phyloP scores from a whole-genome alignment of 1,140 invertebrate species.

The Pentalonia nigronervosa region DNA sequence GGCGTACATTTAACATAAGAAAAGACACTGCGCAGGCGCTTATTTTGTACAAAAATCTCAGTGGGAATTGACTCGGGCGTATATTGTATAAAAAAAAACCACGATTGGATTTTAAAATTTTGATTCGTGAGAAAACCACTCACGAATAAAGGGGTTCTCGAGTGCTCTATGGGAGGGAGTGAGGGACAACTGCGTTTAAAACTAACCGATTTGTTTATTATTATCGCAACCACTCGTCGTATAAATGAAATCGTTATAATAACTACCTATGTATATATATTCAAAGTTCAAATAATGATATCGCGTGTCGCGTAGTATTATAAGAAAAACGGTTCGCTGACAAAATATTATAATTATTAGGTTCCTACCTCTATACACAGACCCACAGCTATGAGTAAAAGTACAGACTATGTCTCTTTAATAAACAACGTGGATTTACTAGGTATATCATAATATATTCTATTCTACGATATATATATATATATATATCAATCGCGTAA shows the following conservation, averaged over 20 bases:
- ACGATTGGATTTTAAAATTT: neutral
- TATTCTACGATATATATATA: neutral
- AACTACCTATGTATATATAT: neutral
- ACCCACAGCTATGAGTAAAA: neutral
- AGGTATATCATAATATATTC: neutral
- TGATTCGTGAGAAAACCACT: neutral
- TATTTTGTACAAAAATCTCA: neutral
- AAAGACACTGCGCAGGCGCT: too few relatives aligned
- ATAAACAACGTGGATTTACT: neutral
- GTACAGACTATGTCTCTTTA: neutral
- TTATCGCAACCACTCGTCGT: neutral
- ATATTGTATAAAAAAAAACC: neutral
- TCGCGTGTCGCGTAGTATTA: neutral
- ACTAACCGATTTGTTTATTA: slow-evolving; percentile 16
- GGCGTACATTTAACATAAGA: neutral
- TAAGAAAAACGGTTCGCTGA: neutral
- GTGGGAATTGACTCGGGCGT: neutral
- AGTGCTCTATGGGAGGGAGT: neutral
- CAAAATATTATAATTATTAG: slow-evolving; percentile 20
- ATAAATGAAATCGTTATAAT: slow-evolving; percentile 5
- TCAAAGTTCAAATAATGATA: slow-evolving; percentile 14
- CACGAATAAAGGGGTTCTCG: neutral
- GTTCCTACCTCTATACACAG: neutral
- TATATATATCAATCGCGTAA: neutral
- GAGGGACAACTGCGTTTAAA: neutral